Conservation (phyloP, 1,140 invertebrate genomes). For the Hirudo medicinalis region DNA sequence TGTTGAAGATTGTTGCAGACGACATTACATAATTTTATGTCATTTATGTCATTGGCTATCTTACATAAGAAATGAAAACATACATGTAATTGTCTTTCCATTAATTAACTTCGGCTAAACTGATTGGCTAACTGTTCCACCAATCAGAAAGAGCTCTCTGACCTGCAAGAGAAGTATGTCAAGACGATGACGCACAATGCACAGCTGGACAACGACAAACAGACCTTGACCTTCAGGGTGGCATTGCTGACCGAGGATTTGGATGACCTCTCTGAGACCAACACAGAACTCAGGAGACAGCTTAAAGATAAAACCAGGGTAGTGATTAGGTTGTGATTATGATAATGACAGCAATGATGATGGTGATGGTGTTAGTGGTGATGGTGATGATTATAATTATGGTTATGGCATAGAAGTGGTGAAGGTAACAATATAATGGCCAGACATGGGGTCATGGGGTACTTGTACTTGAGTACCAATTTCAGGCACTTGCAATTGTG, state of each 20-base stretch:
- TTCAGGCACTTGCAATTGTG: too few species aligned
- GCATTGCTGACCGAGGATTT: background rate
- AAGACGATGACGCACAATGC: background rate
- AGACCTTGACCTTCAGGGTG: slow-evolving; percentile 8
- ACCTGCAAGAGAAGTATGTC: slow-evolving; percentile 24
- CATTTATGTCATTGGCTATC: too few species aligned
- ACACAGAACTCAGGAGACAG: background rate
- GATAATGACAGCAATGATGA: background rate
- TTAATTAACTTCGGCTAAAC: too few species aligned
- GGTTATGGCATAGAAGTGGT: background rate
- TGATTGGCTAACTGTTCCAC: background rate
- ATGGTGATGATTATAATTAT: background rate
- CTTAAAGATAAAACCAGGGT: slow-evolving; percentile 12
- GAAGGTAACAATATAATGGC: too few species aligned
- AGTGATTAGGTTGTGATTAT: background rate
- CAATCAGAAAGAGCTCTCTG: slow-evolving; percentile 9
- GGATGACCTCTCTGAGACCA: background rate
- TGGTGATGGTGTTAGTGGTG: slow-evolving; percentile 1
- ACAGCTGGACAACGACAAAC: slow-evolving; percentile 3
- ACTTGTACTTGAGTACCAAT: too few species aligned
- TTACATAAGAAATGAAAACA: too few species aligned
- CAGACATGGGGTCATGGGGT: too few species aligned
- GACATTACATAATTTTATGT: too few species aligned
- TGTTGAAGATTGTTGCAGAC: too few species aligned
- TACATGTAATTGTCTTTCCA: too few species aligned